phyloP scores from a whole-genome alignment of 2,113 vertebrate genomes.

The Aepyceros melampus region DNA sequence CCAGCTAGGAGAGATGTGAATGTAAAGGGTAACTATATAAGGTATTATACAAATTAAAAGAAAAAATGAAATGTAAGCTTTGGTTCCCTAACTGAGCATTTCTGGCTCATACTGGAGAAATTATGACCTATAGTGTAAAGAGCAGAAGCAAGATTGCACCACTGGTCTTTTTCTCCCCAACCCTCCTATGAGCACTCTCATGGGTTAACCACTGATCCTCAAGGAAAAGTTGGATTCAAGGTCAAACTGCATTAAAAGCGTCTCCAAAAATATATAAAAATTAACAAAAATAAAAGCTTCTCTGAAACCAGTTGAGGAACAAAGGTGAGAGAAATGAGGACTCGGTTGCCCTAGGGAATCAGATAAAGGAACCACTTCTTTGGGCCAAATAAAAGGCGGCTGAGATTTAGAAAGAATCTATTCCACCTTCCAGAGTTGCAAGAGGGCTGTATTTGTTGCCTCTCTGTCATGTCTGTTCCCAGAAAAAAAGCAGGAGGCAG shows the following conservation, averaged over 20 bases:
- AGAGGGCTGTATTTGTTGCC: neutral
- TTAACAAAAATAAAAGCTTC: neutral
- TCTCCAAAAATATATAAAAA: neutral
- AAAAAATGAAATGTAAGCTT: neutral
- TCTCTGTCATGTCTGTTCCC: neutral
- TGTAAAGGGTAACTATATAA: neutral
- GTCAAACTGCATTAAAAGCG: neutral
- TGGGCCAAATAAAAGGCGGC: neutral
- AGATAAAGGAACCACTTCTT: neutral
- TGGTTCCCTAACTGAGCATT: neutral
- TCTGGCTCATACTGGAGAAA: neutral
- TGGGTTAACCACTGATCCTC: neutral
- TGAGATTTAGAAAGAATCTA: neutral
- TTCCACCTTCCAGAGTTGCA: neutral
- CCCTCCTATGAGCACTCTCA: rapidly evolving
- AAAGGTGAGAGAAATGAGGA: neutral
- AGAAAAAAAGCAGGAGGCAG: rapidly evolving
- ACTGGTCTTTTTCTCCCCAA: too few species aligned
- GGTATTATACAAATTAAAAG: neutral
- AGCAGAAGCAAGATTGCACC: neutral
- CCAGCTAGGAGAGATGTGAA: neutral
- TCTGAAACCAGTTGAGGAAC: neutral
- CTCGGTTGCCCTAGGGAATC: rapidly evolving
- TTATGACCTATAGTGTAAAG: neutral
- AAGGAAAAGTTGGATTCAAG: neutral